Evolutionary conservation across 2,888 invertebrate genomes (phyloP).

Genomic region (Ligdia adustata): DNA sequence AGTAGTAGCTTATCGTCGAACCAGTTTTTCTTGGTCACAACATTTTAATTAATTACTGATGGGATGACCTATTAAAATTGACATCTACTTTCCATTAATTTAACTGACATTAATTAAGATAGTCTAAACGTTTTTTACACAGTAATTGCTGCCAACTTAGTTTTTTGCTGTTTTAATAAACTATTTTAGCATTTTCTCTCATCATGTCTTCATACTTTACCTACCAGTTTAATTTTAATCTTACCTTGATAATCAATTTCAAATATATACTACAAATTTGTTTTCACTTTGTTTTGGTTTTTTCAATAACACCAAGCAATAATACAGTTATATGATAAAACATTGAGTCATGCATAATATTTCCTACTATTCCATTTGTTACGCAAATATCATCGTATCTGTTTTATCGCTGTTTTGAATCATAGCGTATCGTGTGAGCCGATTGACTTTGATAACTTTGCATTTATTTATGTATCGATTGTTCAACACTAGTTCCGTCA

Average conservation of each 20-base stretch:
- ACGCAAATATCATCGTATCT: background rate
- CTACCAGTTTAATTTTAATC: slow-evolving; percentile 1
- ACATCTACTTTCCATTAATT: slow-evolving; percentile 33
- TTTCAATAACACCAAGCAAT: slow-evolving; percentile 5
- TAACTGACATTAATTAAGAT: slow-evolving; percentile 28
- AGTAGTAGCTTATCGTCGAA: background rate
- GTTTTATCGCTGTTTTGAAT: slow-evolving; percentile 28
- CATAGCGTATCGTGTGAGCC: slow-evolving; percentile 3
- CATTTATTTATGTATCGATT: no score
- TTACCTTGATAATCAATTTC: background rate
- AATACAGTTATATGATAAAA: slow-evolving; percentile 1
- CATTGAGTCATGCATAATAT: slow-evolving; percentile 11
- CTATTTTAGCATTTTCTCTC: background rate
- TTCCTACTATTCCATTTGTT: slow-evolving; percentile 6
- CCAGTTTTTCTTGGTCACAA: slow-evolving; percentile 23
- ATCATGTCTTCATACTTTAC: no score
- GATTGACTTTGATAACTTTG: background rate
- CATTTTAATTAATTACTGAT: slow-evolving; percentile 40
- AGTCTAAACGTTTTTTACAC: background rate
- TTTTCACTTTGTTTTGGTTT: slow-evolving; percentile 3
- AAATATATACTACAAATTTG: background rate
- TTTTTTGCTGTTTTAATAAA: slow-evolving; percentile 5
- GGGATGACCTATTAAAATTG: slow-evolving; percentile 37
- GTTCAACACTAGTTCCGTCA: no score
- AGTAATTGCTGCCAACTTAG: slow-evolving; percentile 2